These are phyloP conservation scores for Eira barbara DNA, from an alignment of 2,113 vertebrate species.

Conservation along the genomic window DNA sequence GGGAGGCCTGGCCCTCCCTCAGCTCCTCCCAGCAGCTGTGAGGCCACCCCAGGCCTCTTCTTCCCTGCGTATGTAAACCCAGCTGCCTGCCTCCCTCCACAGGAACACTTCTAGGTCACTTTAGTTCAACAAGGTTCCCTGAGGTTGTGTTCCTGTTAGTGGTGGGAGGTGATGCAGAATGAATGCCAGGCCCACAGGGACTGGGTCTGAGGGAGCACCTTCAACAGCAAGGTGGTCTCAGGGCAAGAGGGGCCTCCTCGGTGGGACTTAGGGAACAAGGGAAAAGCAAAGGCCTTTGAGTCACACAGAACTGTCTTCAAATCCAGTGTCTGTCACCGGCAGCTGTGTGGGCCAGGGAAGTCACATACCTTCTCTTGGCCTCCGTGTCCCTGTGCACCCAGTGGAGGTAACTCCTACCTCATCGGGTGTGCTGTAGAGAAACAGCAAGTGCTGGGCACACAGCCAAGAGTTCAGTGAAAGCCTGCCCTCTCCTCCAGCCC, in stretches of 20 bases:
- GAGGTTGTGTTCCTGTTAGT: background rate
- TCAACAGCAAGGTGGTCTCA: background rate
- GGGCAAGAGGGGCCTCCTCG: background rate
- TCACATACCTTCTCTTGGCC: background rate
- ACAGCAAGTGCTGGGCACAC: background rate
- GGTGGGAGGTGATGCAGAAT: background rate
- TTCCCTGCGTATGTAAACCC: background rate
- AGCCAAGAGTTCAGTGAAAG: background rate
- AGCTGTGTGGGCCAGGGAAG: background rate
- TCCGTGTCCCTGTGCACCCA: background rate
- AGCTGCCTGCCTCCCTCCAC: background rate
- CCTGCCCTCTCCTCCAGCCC: background rate
- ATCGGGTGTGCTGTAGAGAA: background rate
- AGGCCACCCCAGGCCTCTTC: background rate
- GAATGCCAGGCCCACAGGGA: background rate
- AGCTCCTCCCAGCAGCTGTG: background rate
- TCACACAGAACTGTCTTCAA: background rate
- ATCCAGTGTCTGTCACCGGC: background rate
- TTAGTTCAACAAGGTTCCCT: background rate
- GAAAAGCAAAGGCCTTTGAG: background rate
- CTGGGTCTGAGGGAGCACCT: background rate
- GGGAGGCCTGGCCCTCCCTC: background rate
- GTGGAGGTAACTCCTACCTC: background rate
- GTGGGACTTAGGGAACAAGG: background rate
- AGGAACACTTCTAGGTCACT: background rate